Conservation (phyloP, 1,140 invertebrate genomes). For the Drosophila kurseongensis region DNA sequence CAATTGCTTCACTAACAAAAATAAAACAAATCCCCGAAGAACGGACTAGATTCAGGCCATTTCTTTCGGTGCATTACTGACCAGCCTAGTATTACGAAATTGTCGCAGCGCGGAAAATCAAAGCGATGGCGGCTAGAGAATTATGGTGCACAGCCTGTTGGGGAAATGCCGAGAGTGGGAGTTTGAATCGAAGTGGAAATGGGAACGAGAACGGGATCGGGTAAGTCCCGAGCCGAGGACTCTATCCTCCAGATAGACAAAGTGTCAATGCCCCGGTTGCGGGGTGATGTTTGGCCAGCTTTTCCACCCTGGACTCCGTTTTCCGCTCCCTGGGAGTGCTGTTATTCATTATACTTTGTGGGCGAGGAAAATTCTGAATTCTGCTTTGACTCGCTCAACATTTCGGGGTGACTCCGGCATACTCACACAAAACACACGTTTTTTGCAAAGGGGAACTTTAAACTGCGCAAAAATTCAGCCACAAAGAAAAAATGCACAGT, state of each 20-base stretch:
- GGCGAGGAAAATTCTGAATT: conserved; percentile 38
- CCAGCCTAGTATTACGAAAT: conserved; percentile 37
- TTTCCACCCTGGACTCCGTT: conserved; percentile 56
- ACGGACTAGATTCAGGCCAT: background rate
- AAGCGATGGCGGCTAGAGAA: conserved; percentile 50
- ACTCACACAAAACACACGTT: conserved; percentile 9
- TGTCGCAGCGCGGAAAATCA: conserved; percentile 67
- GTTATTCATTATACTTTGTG: conserved; percentile 50
- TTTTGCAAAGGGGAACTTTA: conserved; percentile 17
- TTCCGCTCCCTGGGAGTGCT: conserved; percentile 24
- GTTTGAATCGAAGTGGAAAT: conserved; percentile 9
- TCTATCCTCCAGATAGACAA: conserved; percentile 56
- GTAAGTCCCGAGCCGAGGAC: conserved; percentile 19
- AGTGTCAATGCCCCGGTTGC: conserved; percentile 65
- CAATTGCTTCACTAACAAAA: too few species aligned
- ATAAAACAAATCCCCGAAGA: too few species aligned
- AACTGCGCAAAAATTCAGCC: conserved; percentile 44
- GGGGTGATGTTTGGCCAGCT: conserved; percentile 35
- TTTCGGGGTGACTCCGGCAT: conserved; percentile 28
- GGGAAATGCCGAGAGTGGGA: conserved; percentile 17
- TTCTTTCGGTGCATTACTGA: conserved; percentile 17
- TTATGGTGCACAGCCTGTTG: conserved; percentile 26
- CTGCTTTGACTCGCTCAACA: conserved; percentile 25
- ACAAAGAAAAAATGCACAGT: conserved; percentile 58
- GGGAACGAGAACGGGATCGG: conserved; percentile 2